Conservation (phyloP, 1,140 invertebrate genomes). For the Batillaria attramentaria region DNA sequence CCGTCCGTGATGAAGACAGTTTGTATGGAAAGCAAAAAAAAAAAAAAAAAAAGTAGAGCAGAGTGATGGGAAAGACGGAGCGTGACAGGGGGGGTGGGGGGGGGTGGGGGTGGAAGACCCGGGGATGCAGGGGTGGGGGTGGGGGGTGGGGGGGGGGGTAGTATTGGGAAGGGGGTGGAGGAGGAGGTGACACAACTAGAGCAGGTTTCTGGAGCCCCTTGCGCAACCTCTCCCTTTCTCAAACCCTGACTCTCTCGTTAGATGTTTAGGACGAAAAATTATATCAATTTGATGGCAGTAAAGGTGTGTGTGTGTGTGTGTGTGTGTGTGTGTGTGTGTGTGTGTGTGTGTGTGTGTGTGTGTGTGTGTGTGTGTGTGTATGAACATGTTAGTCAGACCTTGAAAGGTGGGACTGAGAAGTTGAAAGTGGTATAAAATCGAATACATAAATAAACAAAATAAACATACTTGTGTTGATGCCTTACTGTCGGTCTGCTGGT, state of each 20-base stretch:
- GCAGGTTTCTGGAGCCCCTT: too few relatives aligned
- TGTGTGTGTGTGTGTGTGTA: slow-evolving; percentile 3
- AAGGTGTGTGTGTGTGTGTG: neutral
- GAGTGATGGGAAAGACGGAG: neutral
- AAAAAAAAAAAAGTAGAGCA: neutral
- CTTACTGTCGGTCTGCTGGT: too few relatives aligned
- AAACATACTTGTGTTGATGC: too few relatives aligned
- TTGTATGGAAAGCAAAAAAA: too few relatives aligned
- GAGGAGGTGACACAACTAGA: neutral
- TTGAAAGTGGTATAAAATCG: too few relatives aligned
- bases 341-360: neutral
- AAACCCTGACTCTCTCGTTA: too few relatives aligned
- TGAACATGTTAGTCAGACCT: neutral
- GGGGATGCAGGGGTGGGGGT: neutral
- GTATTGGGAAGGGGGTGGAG: neutral
- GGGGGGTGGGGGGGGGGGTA: too few relatives aligned
- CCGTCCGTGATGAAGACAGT: too few relatives aligned
- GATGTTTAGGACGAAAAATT: neutral
- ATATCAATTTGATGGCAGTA: neutral
- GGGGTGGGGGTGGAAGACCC: neutral
- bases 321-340: neutral
- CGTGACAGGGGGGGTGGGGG: neutral
- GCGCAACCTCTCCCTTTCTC: too few relatives aligned
- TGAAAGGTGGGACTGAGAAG: too few relatives aligned
- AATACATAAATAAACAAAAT: too few relatives aligned